Evolutionary conservation across 1,140 invertebrate genomes (phyloP), one percentile per base, ranked within the genome.

Genomic region (Gonatopus flavifemur): DNA sequence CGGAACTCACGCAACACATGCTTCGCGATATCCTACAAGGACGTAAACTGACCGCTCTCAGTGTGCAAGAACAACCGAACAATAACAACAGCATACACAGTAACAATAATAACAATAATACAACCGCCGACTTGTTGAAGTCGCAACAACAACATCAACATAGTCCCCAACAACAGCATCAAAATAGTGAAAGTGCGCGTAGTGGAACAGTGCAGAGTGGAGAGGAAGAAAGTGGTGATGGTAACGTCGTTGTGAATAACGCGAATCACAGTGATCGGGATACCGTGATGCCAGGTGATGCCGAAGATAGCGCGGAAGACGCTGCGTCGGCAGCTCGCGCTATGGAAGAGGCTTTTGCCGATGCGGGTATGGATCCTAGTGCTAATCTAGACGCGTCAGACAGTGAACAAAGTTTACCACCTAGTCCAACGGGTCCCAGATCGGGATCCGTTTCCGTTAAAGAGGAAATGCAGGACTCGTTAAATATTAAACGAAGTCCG

Each of bases 11-110:
- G 37, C 86, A 91, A 73, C 87, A 90, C 71, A 90, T 91, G 84
- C 81, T 91, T 43, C 81, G 89, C 25, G 89, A 91, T 62, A 91
- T 92, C 64, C 80, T 91, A 38, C 89, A 91, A 69, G 88, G 86
- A 32, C 83, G 85, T 55, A 91, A 91, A 66, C 88, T 91, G 70
- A 66, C 59, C 37, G 76, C 73, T 44, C 68, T 73, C 53, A 49
- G 63, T 18, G 67, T 67, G 13, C 74, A 67, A 20, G 72, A 77
- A 37, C 72, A 75, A 41, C 75, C 77, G 21, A 78, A 75, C 65
- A 82, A 75, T 69, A 82, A 71, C 69, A 78, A 77, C 51, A 78
- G 64, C 49, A 82, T 69, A 67, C 83, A 77, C 54, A 83, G 74
- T 58, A 81, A 67, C 62, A 81, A 67, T 44, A 83, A 79, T 63